Conservation (phyloP, 1,140 invertebrate species). For the Lithobius niger region DNA sequence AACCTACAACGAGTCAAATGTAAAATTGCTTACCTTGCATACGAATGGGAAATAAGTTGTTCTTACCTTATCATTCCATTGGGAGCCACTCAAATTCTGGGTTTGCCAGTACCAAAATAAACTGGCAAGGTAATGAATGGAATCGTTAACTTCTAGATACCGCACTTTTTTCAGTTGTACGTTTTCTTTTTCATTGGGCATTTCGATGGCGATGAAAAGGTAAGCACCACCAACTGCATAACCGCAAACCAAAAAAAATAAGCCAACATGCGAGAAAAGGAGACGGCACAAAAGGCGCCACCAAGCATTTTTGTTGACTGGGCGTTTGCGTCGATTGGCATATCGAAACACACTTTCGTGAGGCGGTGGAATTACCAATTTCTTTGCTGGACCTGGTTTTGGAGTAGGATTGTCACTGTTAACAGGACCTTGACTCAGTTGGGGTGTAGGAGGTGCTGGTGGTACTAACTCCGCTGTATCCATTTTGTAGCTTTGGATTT, state of each 20-base stretch:
- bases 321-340: background rate
- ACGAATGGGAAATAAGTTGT: background rate
- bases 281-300: conserved; percentile 15
- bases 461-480: no score
- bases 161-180: conserved; percentile 9
- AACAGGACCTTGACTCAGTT: no score
- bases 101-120: conserved; percentile 21
- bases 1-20: conserved; percentile 13
- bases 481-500: no score
- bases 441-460: no score
- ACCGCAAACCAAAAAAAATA: conserved; percentile 21
- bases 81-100: conserved; percentile 10
- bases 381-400: background rate
- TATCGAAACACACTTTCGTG: background rate
- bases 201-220: conserved; percentile 21
- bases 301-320: background rate
- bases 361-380: background rate
- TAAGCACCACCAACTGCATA: conserved; percentile 19
- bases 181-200: conserved; percentile 9
- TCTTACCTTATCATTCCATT: conserved; percentile 14
- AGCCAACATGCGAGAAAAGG: conserved; percentile 23
- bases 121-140: conserved; percentile 18
- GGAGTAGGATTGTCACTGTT: background rate
- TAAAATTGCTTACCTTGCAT: background rate
- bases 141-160: conserved; percentile 19